Evolutionary conservation across 1,140 invertebrate species (phyloP), one percentile per base, ranked within the genome.

Genomic region (Drosophila baimaii): DNA sequence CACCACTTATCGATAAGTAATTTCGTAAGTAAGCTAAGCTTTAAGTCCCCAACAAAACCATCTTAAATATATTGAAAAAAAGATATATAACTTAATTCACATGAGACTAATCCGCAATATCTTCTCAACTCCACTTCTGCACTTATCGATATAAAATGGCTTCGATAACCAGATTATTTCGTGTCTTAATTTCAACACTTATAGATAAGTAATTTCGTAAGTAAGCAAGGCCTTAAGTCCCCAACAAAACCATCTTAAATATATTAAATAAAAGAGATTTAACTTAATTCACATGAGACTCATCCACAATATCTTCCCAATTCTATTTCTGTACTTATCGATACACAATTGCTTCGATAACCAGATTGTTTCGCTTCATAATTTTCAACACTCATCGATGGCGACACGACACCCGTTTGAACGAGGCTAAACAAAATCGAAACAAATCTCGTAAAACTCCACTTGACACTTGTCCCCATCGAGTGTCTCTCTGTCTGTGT

Each of bases 371-470:
- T 37, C 25, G 39, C 49, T 44, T 37, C 49, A 68, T 33, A 66
- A 54, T 19, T 69, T 69, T 56, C 39, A 37, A 31, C 47, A 56
- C 58, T 35, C 41, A 58, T 71, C 66, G 43, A 71, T 57, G 66
- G 43, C 51, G 43, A 39, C 69, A 54, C 17, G 49, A 33, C 49
- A 71, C 25, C 41, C 63, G 21, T 35, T 35, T 35, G 37, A 44
- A 29, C 35, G 21, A 7, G 13, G n/a, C 29, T 69, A 70, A 56
- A 58, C 49, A 46, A 70, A 70, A 69, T 29, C 64, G 25, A 57
- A 57, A 70, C 66, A 71, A 71, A 71, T 72, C 65, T 72, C 69
- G 68, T 72, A 71, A 71, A 72, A 72, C 54, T 70, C 51, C 68
- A 57, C 66, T 71, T 71, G 69, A 71, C 69, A 58, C 66, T 72